Conservation (phyloP, 1,140 invertebrate species). For the Pectinophora gossypiella region DNA sequence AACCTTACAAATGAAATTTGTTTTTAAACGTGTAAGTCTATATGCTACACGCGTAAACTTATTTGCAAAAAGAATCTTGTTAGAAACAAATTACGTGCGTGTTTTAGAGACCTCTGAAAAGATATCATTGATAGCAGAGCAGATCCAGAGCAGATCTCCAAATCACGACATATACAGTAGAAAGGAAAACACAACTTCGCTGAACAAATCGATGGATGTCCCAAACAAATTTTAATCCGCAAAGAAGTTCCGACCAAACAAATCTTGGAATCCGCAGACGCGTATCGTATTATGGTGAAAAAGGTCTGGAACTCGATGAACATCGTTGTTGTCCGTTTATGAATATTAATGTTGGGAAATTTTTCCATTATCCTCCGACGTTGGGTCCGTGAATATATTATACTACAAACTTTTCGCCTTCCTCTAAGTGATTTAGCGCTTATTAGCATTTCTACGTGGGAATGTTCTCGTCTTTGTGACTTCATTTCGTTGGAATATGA, state of each 20-base stretch:
- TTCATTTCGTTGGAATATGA: too few relatives aligned
- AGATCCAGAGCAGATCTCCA: too few relatives aligned
- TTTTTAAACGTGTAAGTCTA: too few relatives aligned
- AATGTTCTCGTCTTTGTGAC: too few relatives aligned
- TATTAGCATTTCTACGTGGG: constrained; percentile 10
- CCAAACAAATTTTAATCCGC: too few relatives aligned
- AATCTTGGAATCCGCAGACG: not conserved
- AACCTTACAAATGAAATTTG: too few relatives aligned
- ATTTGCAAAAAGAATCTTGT: too few relatives aligned
- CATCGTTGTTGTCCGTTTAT: not conserved
- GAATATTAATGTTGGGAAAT: constrained; percentile 3
- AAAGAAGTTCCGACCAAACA: not conserved
- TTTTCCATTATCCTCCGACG: constrained; percentile 1
- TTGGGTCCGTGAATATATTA: constrained; percentile 1
- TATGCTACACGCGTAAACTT: too few relatives aligned
- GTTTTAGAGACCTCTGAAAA: too few relatives aligned
- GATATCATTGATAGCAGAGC: too few relatives aligned
- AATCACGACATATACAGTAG: not conserved
- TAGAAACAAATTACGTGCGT: too few relatives aligned
- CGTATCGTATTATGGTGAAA: not conserved
- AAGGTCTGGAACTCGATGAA: not conserved
- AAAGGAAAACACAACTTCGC: not conserved
- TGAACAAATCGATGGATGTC: not conserved
- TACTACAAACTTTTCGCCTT: constrained; percentile 11
- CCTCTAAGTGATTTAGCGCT: constrained; percentile 17